Evolutionary conservation across 2,113 vertebrate species (phyloP).

Genomic region (Kobus ellipsiprymnus): DNA sequence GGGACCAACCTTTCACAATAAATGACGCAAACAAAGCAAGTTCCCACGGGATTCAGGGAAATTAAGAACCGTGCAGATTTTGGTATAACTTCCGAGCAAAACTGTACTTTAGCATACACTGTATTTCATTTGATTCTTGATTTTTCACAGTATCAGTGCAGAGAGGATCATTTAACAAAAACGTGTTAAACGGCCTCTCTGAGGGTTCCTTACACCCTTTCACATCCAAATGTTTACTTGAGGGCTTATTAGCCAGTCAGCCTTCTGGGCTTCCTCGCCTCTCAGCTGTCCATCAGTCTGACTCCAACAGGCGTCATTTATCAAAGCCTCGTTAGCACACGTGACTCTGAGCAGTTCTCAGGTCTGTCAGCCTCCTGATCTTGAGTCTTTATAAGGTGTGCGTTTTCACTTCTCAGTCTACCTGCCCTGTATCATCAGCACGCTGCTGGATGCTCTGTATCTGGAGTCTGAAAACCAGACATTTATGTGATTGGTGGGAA

Average conservation of each 20-base stretch:
- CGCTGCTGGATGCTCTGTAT: background rate
- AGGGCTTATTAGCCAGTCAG: background rate
- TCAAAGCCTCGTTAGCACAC: background rate
- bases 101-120: background rate
- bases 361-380: background rate
- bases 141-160: background rate
- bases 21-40: background rate
- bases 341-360: background rate
- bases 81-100: background rate
- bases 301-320: no score
- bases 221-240: background rate
- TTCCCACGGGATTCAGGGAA: background rate
- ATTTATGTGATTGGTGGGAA: background rate
- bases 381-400: background rate
- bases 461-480: background rate
- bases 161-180: background rate
- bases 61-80: background rate
- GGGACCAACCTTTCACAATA: background rate
- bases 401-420: background rate
- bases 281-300: background rate
- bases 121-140: background rate
- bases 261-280: background rate
- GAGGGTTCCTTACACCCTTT: background rate
- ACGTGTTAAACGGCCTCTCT: background rate
- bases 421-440: background rate